Conservation (phyloP, 2,797 vertebrate genomes). For the Rhinogobio ventralis region DNA sequence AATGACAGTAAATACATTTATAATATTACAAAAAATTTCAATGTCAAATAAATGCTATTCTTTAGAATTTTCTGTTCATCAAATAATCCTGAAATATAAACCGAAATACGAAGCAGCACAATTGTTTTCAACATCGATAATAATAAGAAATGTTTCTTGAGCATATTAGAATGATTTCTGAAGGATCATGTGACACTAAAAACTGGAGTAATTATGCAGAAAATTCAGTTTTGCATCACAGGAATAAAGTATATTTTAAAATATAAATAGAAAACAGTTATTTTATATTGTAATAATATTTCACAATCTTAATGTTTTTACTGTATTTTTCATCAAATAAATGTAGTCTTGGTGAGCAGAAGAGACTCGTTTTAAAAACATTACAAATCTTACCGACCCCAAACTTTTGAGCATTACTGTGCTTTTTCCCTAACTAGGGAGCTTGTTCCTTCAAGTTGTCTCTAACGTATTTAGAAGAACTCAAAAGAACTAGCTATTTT, state of each 20-base stretch:
- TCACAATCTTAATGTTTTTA: neutral
- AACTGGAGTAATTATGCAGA: neutral
- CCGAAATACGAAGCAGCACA: neutral
- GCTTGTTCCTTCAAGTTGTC: neutral
- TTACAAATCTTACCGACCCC: neutral
- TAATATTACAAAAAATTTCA: neutral
- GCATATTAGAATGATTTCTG: neutral
- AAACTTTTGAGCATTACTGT: neutral
- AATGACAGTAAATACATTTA: neutral
- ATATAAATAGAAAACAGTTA: neutral
- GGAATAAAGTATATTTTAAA: neutral
- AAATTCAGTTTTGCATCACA: neutral
- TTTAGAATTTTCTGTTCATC: neutral
- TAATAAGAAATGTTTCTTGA: neutral
- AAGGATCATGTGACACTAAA: neutral
- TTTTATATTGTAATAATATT: neutral
- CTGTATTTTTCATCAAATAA: neutral
- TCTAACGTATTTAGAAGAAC: neutral
- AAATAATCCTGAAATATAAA: neutral
- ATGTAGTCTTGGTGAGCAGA: neutral
- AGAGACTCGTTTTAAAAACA: neutral
- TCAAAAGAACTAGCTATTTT: neutral
- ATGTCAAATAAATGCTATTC: neutral
- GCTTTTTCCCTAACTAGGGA: neutral
- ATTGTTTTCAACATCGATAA: neutral